Base-by-base conservation (phyloP, 2,113 vertebrate genomes). In the Oreotrochilus melanogaster region DNA sequence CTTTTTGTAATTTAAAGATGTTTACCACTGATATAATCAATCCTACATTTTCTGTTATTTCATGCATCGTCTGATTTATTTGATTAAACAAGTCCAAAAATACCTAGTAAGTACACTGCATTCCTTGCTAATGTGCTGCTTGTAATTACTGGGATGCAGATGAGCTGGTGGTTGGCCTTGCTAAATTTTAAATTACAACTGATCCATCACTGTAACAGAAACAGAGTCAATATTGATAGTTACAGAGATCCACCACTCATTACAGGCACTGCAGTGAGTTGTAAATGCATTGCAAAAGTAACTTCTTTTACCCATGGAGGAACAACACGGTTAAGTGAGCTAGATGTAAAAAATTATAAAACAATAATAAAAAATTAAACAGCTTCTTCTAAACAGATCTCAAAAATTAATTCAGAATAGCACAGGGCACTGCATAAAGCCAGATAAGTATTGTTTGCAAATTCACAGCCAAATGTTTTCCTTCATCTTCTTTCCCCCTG, bases 141-240 rank as follows among this genome's bases (percentile, higher is more conserved):
- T 64, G n/a, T 76, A 90, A 80, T 95, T 92, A 88, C 83, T 64
- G 78, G 53, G 27, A n/a, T 48, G 73, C 74, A 66, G 96, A 93
- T 93, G 86, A 94, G 71, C 43, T 18, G 5, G 91, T 93, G 94
- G 93, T 83, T 82, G 58, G 95, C 87, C 81, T 76, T 62, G 71
- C 70, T 89, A 31, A 62, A 62, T 88, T 76, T 60, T 66, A 62
- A 88, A 80, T 96, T 86, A 92, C 67, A 94, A 82, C 66, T n/a
- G 73, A 95, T 91, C 87, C 60, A 33, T 88, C 81, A 22, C 37
- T 96, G 54, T 58, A 87, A 91, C 33, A 87, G 74, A 79, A 73
- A 76, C 5, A 51, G 71, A 78, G 84, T 87, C 95, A 96, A 95
- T 97, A 97, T 89, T 92, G 94, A 91, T 74, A 51, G 37, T 70